These are phyloP conservation scores for Montipora cactus DNA, from an alignment of 64 coral and sea anemone species.

Conservation along the genomic window DNA sequence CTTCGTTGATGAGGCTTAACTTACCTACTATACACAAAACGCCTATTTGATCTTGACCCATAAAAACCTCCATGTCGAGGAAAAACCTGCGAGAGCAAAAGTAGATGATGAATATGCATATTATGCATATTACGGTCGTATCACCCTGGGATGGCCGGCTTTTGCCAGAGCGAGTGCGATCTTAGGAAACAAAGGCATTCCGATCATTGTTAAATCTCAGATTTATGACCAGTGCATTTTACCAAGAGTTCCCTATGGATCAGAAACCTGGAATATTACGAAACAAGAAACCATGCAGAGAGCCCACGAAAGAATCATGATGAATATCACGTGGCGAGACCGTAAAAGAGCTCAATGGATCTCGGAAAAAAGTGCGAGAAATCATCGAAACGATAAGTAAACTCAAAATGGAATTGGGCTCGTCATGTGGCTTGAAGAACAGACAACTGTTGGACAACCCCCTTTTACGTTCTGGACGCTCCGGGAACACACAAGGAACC, in stretches of 20 bases:
- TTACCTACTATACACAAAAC: slow-evolving; percentile 92
- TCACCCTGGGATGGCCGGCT: neutral
- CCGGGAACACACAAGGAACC: too few relatives aligned
- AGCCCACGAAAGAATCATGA: neutral
- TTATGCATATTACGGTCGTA: too few relatives aligned
- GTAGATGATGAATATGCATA: too few relatives aligned
- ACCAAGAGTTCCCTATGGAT: neutral
- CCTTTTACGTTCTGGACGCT: neutral
- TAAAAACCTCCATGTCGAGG: slow-evolving; percentile 82
- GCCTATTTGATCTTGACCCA: slow-evolving; percentile 75
- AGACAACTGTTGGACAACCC: neutral
- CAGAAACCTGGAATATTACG: neutral
- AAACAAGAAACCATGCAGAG: neutral
- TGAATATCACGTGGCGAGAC: neutral
- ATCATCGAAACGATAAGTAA: neutral
- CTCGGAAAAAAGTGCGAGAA: neutral
- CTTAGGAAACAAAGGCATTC: neutral
- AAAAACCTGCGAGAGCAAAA: slow-evolving; percentile 35
- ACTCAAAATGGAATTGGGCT: slow-evolving; percentile 5
- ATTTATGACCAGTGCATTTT: neutral
- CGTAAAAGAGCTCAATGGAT: neutral
- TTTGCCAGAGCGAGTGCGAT: neutral
- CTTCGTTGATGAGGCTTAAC: neutral
- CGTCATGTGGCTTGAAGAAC: neutral
- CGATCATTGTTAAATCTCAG: neutral